phyloP scores from a whole-genome alignment of 2,888 invertebrate genomes.

The Incurvaria masculella region DNA sequence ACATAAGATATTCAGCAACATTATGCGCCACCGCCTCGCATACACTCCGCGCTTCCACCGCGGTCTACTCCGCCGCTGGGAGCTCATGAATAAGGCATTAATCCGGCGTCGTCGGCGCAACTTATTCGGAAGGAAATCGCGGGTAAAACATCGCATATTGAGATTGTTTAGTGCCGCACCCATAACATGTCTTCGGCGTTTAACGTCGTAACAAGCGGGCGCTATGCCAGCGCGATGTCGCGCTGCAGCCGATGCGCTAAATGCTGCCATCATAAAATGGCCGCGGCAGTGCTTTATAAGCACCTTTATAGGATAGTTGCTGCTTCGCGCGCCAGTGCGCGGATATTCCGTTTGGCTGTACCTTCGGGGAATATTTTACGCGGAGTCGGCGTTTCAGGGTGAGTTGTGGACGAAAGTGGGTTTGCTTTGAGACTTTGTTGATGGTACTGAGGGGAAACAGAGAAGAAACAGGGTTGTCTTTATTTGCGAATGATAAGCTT shows the following conservation, averaged over 20 bases:
- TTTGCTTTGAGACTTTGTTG: too few species aligned
- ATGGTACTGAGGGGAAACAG: too few species aligned
- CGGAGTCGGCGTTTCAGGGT: too few species aligned
- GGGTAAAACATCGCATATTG: neutral
- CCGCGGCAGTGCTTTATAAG: constrained; percentile 7
- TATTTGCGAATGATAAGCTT: too few species aligned
- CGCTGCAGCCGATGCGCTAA: neutral
- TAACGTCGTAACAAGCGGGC: neutral
- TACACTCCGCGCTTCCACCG: neutral
- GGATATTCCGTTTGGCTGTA: too few species aligned
- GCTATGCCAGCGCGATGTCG: neutral
- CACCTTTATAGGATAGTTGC: neutral
- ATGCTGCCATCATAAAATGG: neutral
- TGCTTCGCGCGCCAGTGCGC: too few species aligned
- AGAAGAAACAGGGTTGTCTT: too few species aligned
- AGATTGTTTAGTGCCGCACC: neutral
- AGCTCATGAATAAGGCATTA: neutral
- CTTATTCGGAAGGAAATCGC: neutral
- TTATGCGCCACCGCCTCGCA: neutral
- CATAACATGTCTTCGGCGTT: neutral
- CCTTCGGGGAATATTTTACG: too few species aligned
- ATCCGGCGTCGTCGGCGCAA: neutral
- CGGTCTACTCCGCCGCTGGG: neutral
- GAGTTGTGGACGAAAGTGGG: too few species aligned
- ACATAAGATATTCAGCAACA: neutral